Evolutionary conservation across 2,888 invertebrate genomes (phyloP).

Genomic region (Chydorus sphaericus): DNA sequence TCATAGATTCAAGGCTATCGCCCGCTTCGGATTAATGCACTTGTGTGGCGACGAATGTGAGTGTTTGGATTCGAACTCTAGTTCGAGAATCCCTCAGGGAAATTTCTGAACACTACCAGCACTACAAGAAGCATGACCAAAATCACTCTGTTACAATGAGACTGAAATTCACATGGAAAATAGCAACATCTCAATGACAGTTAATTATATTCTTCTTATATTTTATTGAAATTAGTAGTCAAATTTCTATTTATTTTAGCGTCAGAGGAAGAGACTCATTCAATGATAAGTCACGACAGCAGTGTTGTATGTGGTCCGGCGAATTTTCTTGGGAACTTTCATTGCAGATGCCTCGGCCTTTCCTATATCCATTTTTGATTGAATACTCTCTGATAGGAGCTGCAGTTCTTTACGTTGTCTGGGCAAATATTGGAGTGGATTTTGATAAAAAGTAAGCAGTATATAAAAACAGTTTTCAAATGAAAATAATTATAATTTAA

Average conservation of each 20-base stretch:
- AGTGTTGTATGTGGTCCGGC: constrained; percentile 47
- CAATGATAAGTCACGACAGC: constrained; percentile 9
- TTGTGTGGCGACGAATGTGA: constrained; percentile 94
- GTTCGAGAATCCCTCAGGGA: constrained; percentile 78
- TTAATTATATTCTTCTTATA: too few species aligned
- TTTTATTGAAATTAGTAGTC: too few species aligned
- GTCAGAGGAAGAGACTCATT: too few species aligned
- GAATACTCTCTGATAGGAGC: constrained; percentile 91
- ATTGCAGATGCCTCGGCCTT: constrained; percentile 79
- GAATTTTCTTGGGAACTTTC: constrained; percentile 20
- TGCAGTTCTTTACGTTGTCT: constrained; percentile 90
- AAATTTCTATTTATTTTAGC: too few species aligned
- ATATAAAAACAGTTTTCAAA: too few species aligned
- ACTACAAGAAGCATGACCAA: constrained; percentile 26
- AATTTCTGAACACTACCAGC: constrained; percentile 48
- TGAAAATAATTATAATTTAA: too few species aligned
- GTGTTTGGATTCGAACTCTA: constrained; percentile 89
- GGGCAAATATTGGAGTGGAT: constrained; percentile 84
- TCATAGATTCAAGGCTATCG: constrained; percentile 89
- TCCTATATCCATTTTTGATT: constrained; percentile 87
- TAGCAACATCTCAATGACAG: too few species aligned
- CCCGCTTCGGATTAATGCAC: constrained; percentile 94
- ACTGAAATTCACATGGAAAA: too few species aligned
- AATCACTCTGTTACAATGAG: too few species aligned
- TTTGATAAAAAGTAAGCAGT: too few species aligned